These are phyloP conservation scores for Chiloscyllium plagiosum DNA, from an alignment of 2,113 vertebrate species.

Conservation along the genomic window DNA sequence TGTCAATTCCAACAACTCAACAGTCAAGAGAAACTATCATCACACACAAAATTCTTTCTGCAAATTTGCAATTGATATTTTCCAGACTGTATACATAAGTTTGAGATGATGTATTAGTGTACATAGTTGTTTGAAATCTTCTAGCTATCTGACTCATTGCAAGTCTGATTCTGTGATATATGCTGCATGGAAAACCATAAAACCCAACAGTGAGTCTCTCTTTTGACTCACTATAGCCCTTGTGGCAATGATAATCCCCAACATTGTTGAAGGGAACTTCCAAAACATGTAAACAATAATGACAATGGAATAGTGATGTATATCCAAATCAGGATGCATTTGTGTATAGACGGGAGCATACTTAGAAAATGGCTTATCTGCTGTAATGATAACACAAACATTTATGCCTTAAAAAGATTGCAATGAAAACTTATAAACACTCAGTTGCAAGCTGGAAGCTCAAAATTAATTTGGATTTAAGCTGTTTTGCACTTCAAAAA, in stretches of 20 bases:
- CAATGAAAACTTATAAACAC: neutral
- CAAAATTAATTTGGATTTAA: neutral
- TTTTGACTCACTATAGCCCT: neutral
- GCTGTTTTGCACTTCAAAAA: neutral
- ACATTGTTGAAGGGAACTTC: neutral
- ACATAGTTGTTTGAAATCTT: too few relatives aligned
- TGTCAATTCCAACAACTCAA: too few relatives aligned
- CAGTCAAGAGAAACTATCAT: too few relatives aligned
- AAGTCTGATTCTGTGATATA: too few relatives aligned
- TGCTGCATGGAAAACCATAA: too few relatives aligned
- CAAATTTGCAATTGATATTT: too few relatives aligned
- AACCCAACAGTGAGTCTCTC: neutral
- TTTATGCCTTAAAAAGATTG: neutral
- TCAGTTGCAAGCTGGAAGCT: neutral
- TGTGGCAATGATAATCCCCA: neutral
- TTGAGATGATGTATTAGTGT: too few relatives aligned
- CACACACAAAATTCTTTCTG: too few relatives aligned
- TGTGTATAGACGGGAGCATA: neutral
- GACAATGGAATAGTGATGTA: neutral
- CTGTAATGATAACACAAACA: neutral
- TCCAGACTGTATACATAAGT: too few relatives aligned
- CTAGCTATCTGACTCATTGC: too few relatives aligned
- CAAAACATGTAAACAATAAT: neutral
- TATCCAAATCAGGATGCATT: neutral
- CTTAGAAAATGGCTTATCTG: neutral